Evolutionary conservation across 2,113 vertebrate genomes (phyloP).

Genomic region (Pseudorectes ferrugineus): DNA sequence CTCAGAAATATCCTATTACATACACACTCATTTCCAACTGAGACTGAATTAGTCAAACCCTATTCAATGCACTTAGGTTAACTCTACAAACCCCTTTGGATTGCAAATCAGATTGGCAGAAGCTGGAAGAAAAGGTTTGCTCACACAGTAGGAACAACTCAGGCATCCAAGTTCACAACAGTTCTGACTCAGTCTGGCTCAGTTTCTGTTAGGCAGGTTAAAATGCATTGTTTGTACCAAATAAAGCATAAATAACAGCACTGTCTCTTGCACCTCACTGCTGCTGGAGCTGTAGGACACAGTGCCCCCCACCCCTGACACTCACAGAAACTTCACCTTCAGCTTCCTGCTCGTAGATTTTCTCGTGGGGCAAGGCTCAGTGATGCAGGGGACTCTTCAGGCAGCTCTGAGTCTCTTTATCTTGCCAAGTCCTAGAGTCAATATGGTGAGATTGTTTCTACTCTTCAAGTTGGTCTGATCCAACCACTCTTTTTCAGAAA

Average conservation of each 20-base stretch:
- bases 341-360: background rate
- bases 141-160: slow-evolving; percentile 9
- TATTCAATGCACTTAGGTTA: background rate
- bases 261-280: background rate
- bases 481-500: background rate
- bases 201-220: slow-evolving; percentile 14
- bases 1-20: slow-evolving; percentile 42
- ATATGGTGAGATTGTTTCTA: background rate
- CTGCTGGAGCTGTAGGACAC: background rate
- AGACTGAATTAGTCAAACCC: background rate
- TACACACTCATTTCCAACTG: background rate
- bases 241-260: background rate
- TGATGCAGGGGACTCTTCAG: background rate
- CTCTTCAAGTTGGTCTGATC: background rate
- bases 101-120: background rate
- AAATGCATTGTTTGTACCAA: slow-evolving; percentile 3
- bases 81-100: background rate
- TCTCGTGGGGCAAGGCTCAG: background rate
- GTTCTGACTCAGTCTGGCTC: background rate
- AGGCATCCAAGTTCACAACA: background rate
- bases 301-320: background rate
- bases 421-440: background rate
- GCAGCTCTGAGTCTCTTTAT: background rate
- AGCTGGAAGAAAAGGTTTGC: background rate
- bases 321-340: background rate